Evolutionary conservation across 2,888 invertebrate species (phyloP).

Genomic region (Melanotus villosus): DNA sequence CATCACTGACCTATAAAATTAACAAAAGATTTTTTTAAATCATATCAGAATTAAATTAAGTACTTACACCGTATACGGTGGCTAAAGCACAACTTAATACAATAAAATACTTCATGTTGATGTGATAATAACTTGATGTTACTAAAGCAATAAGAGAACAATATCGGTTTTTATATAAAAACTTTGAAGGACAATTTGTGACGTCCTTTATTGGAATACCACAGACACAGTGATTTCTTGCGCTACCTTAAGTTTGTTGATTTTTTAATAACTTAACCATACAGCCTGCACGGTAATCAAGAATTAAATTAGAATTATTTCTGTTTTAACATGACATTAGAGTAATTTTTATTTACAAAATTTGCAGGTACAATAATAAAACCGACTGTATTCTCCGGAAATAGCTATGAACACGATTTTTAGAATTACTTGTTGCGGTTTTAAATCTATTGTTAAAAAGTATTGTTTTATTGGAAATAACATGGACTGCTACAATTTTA

Average conservation of each 20-base stretch:
- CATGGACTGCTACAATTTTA: too few species aligned
- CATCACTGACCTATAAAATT: slow-evolving; percentile 23
- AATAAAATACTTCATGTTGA: slow-evolving; percentile 26
- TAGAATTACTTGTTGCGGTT: too few species aligned
- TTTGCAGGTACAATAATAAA: too few species aligned
- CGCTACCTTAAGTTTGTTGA: neutral
- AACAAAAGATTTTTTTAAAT: too few species aligned
- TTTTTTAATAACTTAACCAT: neutral
- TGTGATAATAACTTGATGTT: neutral
- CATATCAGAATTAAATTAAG: too few species aligned
- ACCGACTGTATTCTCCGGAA: too few species aligned
- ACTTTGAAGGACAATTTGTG: slow-evolving; percentile 17
- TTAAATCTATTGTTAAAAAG: too few species aligned
- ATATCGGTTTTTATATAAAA: slow-evolving; percentile 18
- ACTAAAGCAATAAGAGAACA: neutral
- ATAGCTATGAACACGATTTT: too few species aligned
- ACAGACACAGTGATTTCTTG: neutral
- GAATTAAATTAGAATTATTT: neutral
- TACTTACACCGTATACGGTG: slow-evolving; percentile 24
- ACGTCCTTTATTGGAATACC: slow-evolving; percentile 71
- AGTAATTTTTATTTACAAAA: too few species aligned
- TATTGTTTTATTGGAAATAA: too few species aligned
- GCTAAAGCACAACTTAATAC: neutral
- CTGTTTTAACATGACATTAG: too few species aligned
- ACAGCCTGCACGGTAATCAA: neutral